phyloP scores from a whole-genome alignment of 1,140 invertebrate genomes.

The Penaeus vannamei region DNA sequence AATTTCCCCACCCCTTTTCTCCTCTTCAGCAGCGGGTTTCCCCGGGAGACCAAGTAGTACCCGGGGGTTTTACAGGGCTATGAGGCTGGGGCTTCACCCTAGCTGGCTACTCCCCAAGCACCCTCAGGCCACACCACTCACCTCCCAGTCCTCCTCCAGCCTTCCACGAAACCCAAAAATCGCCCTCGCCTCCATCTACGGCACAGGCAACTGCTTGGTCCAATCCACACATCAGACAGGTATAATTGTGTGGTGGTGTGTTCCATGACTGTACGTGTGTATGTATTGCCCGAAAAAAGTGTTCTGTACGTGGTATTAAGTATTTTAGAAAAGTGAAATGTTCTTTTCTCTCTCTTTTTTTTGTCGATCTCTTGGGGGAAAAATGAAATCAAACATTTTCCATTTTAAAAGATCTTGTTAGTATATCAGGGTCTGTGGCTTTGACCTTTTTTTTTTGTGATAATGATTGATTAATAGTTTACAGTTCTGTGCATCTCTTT shows the following conservation, averaged over 20 bases:
- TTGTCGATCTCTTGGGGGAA: too few relatives aligned
- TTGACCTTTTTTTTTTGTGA: too few relatives aligned
- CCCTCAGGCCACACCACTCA: constrained; percentile 58
- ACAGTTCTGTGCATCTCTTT: too few relatives aligned
- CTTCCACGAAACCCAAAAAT: constrained; percentile 73
- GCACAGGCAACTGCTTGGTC: constrained; percentile 72
- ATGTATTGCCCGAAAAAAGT: too few relatives aligned
- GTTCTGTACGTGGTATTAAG: too few relatives aligned
- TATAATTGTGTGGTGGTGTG: constrained; percentile 68
- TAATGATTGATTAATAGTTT: too few relatives aligned
- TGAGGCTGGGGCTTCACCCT: constrained; percentile 81
- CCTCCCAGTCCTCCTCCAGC: constrained; percentile 71
- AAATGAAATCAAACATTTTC: too few relatives aligned
- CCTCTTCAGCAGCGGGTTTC: constrained; percentile 50
- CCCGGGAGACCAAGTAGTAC: constrained; percentile 78
- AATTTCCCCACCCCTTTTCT: constrained; percentile 4
- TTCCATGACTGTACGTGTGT: neutral
- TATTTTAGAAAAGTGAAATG: too few relatives aligned
- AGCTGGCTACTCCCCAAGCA: constrained; percentile 71
- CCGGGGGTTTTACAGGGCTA: constrained; percentile 81
- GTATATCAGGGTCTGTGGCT: too few relatives aligned
- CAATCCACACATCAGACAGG: constrained; percentile 79
- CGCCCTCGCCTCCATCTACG: constrained; percentile 69
- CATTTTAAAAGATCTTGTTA: too few relatives aligned
- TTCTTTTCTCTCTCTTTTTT: too few relatives aligned